These are phyloP conservation scores for Dysmachus trigonus DNA, from an alignment of 2,888 invertebrate species.

Conservation along the genomic window DNA sequence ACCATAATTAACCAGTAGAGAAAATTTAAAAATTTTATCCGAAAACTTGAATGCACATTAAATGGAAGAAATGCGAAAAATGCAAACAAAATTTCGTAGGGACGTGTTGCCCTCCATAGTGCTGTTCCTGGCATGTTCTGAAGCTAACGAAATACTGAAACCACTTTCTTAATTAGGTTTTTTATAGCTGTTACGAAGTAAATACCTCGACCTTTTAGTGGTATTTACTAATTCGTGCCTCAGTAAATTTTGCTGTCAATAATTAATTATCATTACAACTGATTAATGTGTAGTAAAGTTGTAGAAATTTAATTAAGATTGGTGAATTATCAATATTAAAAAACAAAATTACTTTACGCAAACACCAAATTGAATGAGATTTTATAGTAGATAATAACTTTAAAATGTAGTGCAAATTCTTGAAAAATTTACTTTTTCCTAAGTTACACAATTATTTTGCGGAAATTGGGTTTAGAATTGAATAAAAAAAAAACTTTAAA, in stretches of 20 bases:
- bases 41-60: background rate
- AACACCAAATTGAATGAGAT: too few species aligned
- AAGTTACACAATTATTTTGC: too few species aligned
- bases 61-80: background rate
- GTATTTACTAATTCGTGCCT: background rate
- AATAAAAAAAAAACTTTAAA: too few species aligned
- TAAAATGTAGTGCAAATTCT: too few species aligned
- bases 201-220: background rate
- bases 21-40: background rate
- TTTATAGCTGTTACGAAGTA: background rate
- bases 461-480: too few species aligned
- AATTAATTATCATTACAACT: background rate
- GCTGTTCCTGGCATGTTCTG: background rate
- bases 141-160: background rate
- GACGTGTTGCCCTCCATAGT: background rate
- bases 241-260: background rate
- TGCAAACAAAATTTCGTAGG: background rate
- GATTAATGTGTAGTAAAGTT: background rate
- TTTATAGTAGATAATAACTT: too few species aligned
- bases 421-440: too few species aligned
- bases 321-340: too few species aligned
- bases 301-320: background rate
- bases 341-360: too few species aligned
- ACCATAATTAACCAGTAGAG: background rate
- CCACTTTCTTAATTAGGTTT: background rate